Conservation (phyloP, 2,113 vertebrate genomes). For the Stegostoma tigrinum region DNA sequence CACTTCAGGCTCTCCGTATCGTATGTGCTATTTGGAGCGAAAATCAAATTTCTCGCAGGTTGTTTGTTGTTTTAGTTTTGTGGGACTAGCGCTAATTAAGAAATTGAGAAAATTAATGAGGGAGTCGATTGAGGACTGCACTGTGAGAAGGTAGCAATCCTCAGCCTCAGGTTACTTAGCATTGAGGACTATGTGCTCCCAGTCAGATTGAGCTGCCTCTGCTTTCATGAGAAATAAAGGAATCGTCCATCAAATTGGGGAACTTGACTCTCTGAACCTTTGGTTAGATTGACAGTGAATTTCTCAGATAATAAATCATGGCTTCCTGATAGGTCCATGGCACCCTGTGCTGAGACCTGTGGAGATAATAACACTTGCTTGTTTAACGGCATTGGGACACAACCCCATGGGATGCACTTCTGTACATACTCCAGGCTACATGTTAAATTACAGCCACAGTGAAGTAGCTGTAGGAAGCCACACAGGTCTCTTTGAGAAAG, state of each 20-base stretch:
- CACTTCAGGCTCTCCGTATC: slow-evolving; percentile 44
- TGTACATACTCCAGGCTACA: slow-evolving; percentile 45
- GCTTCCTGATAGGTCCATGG: slow-evolving; percentile 45
- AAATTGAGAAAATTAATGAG: slow-evolving; percentile 50
- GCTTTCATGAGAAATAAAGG: slow-evolving; percentile 51
- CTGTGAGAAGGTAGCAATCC: slow-evolving; percentile 39
- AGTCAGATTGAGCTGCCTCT: slow-evolving; percentile 50
- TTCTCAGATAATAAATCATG: slow-evolving; percentile 57
- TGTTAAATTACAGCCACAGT: slow-evolving; percentile 37
- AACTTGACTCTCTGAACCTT: slow-evolving; percentile 48
- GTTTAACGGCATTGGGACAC: slow-evolving; percentile 47
- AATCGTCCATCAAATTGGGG: slow-evolving; percentile 48
- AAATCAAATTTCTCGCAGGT: slow-evolving; percentile 60
- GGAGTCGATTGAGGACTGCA: slow-evolving; percentile 55
- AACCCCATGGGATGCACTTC: slow-evolving; percentile 44
- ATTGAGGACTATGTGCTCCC: slow-evolving; percentile 45
- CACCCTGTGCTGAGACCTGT: slow-evolving; percentile 44
- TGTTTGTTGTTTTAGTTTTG: slow-evolving; percentile 60
- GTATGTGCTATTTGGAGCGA: slow-evolving; percentile 57
- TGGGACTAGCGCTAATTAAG: slow-evolving; percentile 62
- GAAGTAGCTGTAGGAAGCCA: slow-evolving; percentile 44
- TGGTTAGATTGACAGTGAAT: slow-evolving; percentile 51
- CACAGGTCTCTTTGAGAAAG: slow-evolving; percentile 41
- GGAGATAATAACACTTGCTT: slow-evolving; percentile 44
- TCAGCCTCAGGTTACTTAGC: slow-evolving; percentile 43